phyloP scores from a whole-genome alignment of 1,140 invertebrate species.

The Ptiloglossa arizonensis region DNA sequence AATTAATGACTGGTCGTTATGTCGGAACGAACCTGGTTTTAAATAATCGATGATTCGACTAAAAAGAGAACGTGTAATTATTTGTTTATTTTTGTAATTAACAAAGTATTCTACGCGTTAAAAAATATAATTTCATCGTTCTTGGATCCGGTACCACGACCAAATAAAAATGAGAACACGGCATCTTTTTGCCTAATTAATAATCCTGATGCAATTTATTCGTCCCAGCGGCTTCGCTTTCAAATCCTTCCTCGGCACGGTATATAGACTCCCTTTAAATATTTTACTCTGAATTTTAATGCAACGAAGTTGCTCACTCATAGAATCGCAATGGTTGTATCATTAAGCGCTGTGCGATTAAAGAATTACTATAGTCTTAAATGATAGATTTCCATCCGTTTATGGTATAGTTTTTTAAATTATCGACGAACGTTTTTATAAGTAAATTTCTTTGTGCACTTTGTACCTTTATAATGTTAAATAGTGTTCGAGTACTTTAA shows the following conservation, averaged over 20 bases:
- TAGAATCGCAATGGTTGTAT: too few species aligned
- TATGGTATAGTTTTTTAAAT: not conserved
- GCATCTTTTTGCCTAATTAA: conserved; percentile 54
- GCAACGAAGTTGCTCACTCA: not conserved
- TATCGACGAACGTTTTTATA: not conserved
- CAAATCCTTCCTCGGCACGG: conserved; percentile 10
- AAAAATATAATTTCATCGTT: not conserved
- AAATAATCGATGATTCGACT: not conserved
- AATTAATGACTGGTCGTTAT: not conserved
- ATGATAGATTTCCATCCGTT: not conserved
- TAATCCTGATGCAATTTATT: conserved; percentile 28
- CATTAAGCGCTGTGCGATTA: not conserved
- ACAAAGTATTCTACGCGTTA: not conserved
- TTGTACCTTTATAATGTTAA: not conserved
- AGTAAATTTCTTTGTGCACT: not conserved
- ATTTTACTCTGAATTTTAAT: conserved; percentile 40
- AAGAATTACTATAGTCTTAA: not conserved
- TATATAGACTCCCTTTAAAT: conserved; percentile 9
- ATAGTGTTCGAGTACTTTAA: too few species aligned
- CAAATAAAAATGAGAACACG: conserved; percentile 15
- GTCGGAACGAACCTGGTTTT: not conserved
- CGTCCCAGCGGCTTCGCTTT: conserved; percentile 28
- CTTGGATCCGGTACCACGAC: not conserved
- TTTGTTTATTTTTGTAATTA: not conserved
- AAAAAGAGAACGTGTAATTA: not conserved